Conservation (phyloP, 1,140 invertebrate genomes). For the Pachypeltis micranthus region DNA sequence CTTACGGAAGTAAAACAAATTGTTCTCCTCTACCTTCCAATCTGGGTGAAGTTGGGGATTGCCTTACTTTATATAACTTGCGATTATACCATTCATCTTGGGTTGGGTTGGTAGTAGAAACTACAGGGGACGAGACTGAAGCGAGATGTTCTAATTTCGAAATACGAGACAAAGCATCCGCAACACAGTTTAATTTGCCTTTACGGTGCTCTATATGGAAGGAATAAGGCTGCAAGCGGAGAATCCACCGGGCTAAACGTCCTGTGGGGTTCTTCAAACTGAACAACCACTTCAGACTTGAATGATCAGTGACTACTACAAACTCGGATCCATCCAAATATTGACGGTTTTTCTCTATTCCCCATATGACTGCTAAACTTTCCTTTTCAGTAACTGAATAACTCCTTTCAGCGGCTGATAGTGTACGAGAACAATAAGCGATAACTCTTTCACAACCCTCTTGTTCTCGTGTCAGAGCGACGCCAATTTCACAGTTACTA, state of each 20-base stretch:
- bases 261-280: constrained; percentile 34
- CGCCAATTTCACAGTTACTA: constrained; percentile 28
- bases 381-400: constrained; percentile 38
- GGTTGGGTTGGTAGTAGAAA: not conserved
- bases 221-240: constrained; percentile 27
- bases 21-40: not conserved
- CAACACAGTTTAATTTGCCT: too few relatives aligned
- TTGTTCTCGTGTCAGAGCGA: constrained; percentile 27
- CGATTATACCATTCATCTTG: not conserved
- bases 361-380: constrained; percentile 34
- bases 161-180: too few relatives aligned
- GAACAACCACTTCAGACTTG: constrained; percentile 37
- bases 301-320: constrained; percentile 34
- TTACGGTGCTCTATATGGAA: not conserved
- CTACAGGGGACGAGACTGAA: not conserved
- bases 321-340: constrained; percentile 32
- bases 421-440: constrained; percentile 34
- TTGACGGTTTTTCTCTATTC: constrained; percentile 32
- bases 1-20: not conserved
- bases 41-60: not conserved
- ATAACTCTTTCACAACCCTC: constrained; percentile 29
- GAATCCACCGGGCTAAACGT: constrained; percentile 31
- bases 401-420: constrained; percentile 33
- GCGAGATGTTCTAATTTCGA: not conserved
- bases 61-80: not conserved